Base-by-base conservation (phyloP, 2,888 invertebrate genomes). In the Adineta ricciae region DNA sequence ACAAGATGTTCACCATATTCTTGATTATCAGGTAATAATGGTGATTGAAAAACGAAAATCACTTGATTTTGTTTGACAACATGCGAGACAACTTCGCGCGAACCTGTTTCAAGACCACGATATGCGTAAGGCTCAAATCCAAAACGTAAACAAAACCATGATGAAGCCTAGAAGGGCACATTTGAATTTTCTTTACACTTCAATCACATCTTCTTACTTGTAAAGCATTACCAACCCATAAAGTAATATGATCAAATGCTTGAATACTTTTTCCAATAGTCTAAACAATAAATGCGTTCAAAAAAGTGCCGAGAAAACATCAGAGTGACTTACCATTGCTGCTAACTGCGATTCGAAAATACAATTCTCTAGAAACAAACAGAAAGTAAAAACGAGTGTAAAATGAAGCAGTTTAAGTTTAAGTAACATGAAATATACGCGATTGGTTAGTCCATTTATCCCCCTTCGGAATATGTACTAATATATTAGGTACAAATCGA, bases 221-320 rank as follows among this genome's bases (percentile, higher is more conserved):
- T 91, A 97, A 97, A 19, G 98, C 97, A 92, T 99, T 99, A 87
- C 97, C 96, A 72, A 99, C 98, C 94, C 96, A 96, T 89, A 96
- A 96, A 32, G 94, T 95, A 14, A 98, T 90, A 90, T 99, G 96
- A 90, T 98, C 85, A 73, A 85, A 85, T 73, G 73, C 73, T 73
- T 73, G 38, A 73, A 73, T 41, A 41, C 7, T 73, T 73, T 73
- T 73, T 0, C 41, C 73, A 27, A 41, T 38, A 1, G 73, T 38
- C 73, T 73, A 16, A n/a, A 27, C n/a, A 64, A 64, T n/a, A 2
- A 54, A 24, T 21, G 7, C 21, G n/a, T 24, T 24, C 8, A 9
- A 21, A 56, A 24, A 9, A 24, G 9, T 27, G 16, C 0, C 0
- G 32, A 16, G 14, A 64, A n/a, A 64, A 64, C 24, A 7, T 21